Base-by-base conservation (phyloP, 2,888 invertebrate genomes). In the Cheilosia variabilis region DNA sequence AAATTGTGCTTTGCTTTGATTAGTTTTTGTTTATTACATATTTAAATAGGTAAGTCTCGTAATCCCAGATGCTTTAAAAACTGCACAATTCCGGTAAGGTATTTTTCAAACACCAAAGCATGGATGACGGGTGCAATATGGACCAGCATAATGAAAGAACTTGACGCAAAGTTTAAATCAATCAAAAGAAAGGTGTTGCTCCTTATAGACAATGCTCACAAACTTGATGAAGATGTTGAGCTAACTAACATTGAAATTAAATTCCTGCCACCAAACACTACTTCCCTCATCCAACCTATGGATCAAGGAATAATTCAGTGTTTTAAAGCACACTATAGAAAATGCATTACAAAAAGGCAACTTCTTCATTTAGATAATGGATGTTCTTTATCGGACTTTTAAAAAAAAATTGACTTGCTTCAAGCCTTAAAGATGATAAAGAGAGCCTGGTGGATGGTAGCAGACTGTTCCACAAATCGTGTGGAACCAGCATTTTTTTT, bases 71-170 rank as follows among this genome's bases (percentile, higher is more conserved):
- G 31, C 31, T 31, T 6, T 31, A 31, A 31, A 31, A 31, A 31
- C 6, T 7, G 6, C 31, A 31, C 31, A 31, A 50, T 87, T 41
- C 86, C 87, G 22, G 43, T 78, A 3, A 53, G 78, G 58, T 86
- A 81, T 63, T 79, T 72, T 50, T 71, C 79, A 17, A 66, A 87
- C 24, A 50, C 68, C n/a, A 87, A 83, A 84, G 78, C 72, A 34
- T 87, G 87, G 80, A 87, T 87, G 83, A 80, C 83, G 10, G 55
- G 83, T 60, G n/a, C 50, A 52, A 60, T 87, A 69, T 88, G 76
- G 87, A 50, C 41, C 1, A 13, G 55, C 31, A 81, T 87, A 22
- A 71, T 60, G 60, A 2, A 50, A 45, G 66, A 76, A n/a, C 55
- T 87, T 58, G 66, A 84, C 43, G 62, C 41, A 45, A 69, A 76